A percentile compares a stretch with the other conserved stretches of the same genome.
Conservation (phyloP, 2,113 vertebrate genomes). For the Hyaena hyaena region DNA sequence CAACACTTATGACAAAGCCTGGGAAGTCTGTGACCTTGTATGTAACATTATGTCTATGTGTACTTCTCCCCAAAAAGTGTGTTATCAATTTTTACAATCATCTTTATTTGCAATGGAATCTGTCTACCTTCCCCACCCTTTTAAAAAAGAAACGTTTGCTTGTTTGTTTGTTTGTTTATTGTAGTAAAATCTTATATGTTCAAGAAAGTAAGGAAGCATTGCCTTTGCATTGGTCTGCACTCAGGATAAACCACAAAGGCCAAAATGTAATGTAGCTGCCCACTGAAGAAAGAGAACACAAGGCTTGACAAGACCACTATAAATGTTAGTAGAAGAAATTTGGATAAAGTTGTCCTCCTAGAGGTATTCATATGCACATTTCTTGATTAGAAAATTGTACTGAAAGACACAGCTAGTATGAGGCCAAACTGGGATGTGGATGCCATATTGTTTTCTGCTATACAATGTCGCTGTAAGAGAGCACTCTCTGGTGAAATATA, state of each 20-base stretch:
- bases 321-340: neutral
- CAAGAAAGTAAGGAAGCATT: neutral
- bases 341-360: neutral
- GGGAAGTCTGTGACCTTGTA: neutral
- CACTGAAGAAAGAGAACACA: neutral
- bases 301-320: neutral
- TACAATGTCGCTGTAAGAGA: neutral
- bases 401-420: neutral
- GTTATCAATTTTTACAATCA: neutral
- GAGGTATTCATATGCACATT: neutral
- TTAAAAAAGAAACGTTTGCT: neutral
- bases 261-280: neutral
- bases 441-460: neutral
- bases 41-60: neutral
- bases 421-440: neutral
- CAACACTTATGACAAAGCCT: neutral
- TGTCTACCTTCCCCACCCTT: neutral
- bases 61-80: neutral
- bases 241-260: neutral
- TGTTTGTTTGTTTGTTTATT: neutral
- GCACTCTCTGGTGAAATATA: neutral
- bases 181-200: neutral
- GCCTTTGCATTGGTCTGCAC: neutral
- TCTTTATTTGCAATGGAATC: neutral
- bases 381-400: neutral